A percentile compares a stretch with the other conserved stretches of the same genome.
Conservation (phyloP, 2,113 vertebrate genomes). For the Atlantisia rogersi region DNA sequence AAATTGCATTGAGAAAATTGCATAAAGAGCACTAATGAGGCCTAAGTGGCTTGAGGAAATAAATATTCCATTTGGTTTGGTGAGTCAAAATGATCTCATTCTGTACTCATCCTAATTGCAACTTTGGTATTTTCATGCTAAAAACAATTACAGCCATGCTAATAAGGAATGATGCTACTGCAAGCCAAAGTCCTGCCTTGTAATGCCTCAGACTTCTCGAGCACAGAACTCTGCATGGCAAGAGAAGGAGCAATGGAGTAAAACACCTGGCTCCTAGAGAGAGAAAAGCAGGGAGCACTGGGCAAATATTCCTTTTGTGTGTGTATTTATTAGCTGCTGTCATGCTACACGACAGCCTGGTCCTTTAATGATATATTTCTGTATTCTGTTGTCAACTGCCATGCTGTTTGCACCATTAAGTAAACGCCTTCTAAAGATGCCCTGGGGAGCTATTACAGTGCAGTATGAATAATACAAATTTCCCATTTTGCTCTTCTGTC, state of each 20-base stretch:
- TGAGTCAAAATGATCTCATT: background rate
- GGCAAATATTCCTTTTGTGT: background rate
- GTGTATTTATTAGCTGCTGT: background rate
- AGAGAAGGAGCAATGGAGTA: background rate
- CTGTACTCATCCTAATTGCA: background rate
- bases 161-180: background rate
- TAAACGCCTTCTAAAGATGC: constrained; percentile 49
- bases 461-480: constrained; percentile 38
- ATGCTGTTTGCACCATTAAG: constrained; percentile 63
- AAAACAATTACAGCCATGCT: background rate
- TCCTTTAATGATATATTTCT: constrained; percentile 31
- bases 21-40: background rate
- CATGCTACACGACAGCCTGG: background rate
- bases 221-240: background rate
- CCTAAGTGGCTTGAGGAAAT: constrained; percentile 8
- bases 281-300: background rate
- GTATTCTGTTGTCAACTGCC: constrained; percentile 41
- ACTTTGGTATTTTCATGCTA: background rate
- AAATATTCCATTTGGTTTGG: constrained; percentile 9
- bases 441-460: constrained; percentile 53
- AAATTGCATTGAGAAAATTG: background rate
- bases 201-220: background rate
- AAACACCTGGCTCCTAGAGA: background rate
- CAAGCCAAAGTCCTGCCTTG: background rate
- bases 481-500: constrained; percentile 46